Evolutionary conservation across 2,888 invertebrate genomes (phyloP).

Genomic region (Hirudinaria manillensis): DNA sequence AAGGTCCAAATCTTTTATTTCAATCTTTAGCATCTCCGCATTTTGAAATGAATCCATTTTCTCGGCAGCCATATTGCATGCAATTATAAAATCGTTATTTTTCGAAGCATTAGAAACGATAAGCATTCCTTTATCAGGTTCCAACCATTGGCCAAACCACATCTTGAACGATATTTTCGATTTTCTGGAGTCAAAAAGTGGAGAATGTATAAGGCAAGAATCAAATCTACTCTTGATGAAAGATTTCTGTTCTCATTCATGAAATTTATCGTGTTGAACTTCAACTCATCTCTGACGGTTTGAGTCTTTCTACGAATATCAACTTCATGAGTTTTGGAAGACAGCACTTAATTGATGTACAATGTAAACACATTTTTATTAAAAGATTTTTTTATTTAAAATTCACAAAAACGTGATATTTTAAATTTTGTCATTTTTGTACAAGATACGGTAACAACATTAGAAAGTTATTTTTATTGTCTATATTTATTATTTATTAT

Average conservation of each 20-base stretch:
- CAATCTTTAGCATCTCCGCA: neutral
- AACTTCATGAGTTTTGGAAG: constrained; percentile 11
- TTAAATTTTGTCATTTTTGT: no score
- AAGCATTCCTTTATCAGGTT: constrained; percentile 2
- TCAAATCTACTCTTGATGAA: neutral
- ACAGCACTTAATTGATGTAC: neutral
- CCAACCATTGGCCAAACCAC: constrained; percentile 1
- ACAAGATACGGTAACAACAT: no score
- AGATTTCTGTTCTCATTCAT: neutral
- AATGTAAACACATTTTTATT: no score
- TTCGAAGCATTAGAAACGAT: neutral
- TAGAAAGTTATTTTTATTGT: no score
- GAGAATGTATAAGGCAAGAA: neutral
- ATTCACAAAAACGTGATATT: no score
- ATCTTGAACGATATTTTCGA: neutral
- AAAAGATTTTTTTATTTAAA: constrained; percentile 14
- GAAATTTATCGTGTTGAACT: neutral
- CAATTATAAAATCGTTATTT: neutral
- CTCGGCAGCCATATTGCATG: no score
- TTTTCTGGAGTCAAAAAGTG: neutral
- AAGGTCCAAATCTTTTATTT: neutral
- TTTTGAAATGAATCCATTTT: neutral
- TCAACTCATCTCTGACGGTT: neutral
- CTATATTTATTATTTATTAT: no score
- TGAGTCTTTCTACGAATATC: constrained; percentile 6